Conservation (phyloP, 2,113 vertebrate species). For the Ceyx margarethae region DNA sequence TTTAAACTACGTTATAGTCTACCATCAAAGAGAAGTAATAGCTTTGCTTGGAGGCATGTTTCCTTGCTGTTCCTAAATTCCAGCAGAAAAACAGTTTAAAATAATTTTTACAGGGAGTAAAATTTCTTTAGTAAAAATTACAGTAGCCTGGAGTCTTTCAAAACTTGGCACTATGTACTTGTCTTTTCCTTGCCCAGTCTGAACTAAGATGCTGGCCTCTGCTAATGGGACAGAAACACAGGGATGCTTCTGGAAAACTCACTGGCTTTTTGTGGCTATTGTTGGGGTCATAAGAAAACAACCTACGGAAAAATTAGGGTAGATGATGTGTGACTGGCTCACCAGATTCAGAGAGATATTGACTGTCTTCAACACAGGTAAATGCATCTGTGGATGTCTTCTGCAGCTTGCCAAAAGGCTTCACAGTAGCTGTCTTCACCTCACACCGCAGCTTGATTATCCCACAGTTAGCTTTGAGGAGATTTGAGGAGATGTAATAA, state of each 20-base stretch:
- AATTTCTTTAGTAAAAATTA: background rate
- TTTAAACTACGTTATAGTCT: background rate
- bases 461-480: background rate
- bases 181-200: background rate
- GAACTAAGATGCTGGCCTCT: background rate
- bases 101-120: background rate
- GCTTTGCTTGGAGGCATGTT: background rate
- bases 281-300: background rate
- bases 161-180: background rate
- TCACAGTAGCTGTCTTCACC: background rate
- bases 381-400: background rate
- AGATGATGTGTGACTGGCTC: background rate
- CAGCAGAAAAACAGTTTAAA: background rate
- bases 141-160: background rate
- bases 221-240: background rate
- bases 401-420: background rate
- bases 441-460: background rate
- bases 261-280: background rate
- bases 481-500: background rate
- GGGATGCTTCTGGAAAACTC: background rate
- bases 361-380: background rate
- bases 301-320: background rate
- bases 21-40: background rate
- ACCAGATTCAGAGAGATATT: background rate
- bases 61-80: background rate